Conservation (phyloP, 2,797 vertebrate genomes). For the Poeciliopsis turneri region DNA sequence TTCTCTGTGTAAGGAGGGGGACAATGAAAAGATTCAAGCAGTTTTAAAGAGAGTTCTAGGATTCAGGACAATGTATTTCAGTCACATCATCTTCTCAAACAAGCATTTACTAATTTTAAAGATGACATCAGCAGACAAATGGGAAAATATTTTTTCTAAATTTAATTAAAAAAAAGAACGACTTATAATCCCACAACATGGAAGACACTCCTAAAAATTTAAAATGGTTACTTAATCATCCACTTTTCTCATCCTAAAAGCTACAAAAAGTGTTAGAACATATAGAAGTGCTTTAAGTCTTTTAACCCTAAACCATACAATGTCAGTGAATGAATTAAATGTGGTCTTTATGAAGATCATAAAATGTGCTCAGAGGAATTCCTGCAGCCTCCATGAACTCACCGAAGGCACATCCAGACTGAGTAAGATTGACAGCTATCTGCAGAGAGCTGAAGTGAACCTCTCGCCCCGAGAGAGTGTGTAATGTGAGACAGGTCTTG, state of each 20-base stretch:
- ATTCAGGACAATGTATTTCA: not conserved
- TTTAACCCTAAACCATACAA: not conserved
- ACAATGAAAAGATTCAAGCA: not conserved
- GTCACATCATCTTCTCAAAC: not conserved
- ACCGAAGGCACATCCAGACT: slow-evolving; percentile 39
- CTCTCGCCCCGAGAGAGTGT: slow-evolving; percentile 67
- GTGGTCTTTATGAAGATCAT: slow-evolving; percentile 14
- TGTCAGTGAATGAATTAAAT: slow-evolving; percentile 5
- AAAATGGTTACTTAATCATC: not conserved
- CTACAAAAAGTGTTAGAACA: not conserved
- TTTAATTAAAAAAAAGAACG: not conserved
- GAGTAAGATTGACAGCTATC: slow-evolving; percentile 78
- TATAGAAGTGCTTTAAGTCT: not conserved
- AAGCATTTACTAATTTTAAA: not conserved
- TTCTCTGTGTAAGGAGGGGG: slow-evolving; percentile 30
- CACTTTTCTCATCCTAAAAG: not conserved
- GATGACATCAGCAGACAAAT: slow-evolving; percentile 1
- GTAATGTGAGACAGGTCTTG: slow-evolving; percentile 74
- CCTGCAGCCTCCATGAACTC: slow-evolving; percentile 6
- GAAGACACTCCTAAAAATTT: not conserved
- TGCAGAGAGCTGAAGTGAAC: slow-evolving; percentile 66
- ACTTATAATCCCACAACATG: not conserved
- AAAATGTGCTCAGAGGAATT: slow-evolving; percentile 29
- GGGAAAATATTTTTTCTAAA: not conserved
- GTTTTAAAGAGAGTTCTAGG: not conserved